A percentile compares a stretch with the other conserved stretches of the same genome.
These are phyloP conservation scores for Stercorarius parasiticus DNA, from an alignment of 2,113 vertebrate species.

Conservation along the genomic window DNA sequence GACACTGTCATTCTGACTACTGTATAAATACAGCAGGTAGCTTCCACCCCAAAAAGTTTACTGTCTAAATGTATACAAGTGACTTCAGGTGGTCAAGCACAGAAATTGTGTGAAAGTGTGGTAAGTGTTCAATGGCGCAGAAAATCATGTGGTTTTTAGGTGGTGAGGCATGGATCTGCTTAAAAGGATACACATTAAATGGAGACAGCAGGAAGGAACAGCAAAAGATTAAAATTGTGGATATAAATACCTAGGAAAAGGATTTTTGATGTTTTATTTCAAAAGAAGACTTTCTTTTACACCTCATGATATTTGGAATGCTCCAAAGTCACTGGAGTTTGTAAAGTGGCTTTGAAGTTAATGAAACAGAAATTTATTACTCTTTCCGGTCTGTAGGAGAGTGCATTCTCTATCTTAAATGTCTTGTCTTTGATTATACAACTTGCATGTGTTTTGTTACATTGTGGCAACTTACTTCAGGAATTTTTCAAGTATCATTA, in stretches of 20 bases:
- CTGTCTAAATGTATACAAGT: background rate
- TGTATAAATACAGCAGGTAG: background rate
- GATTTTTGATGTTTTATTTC: background rate
- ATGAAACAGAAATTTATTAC: background rate
- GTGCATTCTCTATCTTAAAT: background rate
- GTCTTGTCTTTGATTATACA: background rate
- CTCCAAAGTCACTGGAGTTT: background rate
- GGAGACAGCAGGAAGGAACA: background rate
- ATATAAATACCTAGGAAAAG: background rate
- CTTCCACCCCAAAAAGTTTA: background rate
- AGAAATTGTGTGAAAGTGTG: background rate
- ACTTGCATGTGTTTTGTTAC: background rate
- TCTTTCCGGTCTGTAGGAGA: background rate
- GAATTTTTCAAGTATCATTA: background rate
- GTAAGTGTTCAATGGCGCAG: background rate
- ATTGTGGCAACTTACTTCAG: background rate
- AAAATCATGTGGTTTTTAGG: background rate
- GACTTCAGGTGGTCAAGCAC: background rate
- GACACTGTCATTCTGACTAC: background rate
- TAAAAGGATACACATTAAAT: background rate
- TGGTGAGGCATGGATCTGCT: background rate
- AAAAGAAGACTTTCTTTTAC: background rate
- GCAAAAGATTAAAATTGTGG: background rate
- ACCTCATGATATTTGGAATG: background rate
- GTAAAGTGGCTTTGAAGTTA: background rate